phyloP scores from a whole-genome alignment of 2,888 invertebrate species.

The Pterostichus niger region DNA sequence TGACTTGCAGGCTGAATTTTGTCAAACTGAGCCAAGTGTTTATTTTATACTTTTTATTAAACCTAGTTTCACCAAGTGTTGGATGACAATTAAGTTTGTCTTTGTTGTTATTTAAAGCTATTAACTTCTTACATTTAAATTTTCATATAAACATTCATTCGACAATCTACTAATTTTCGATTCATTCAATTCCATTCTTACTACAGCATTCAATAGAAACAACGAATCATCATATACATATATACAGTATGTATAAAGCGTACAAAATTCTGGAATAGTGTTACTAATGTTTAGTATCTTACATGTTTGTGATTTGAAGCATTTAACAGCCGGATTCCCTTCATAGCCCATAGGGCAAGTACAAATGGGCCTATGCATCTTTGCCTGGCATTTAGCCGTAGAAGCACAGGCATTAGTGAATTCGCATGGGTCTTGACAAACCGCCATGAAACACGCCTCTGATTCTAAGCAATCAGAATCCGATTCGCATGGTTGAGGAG shows the following conservation, averaged over 20 bases:
- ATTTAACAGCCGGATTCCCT: slow-evolving; percentile 90
- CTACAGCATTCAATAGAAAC: not conserved
- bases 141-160: too few relatives aligned
- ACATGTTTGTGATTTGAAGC: slow-evolving; percentile 88
- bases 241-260: slow-evolving; percentile 15
- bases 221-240: not conserved
- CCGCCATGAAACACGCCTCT: slow-evolving; percentile 90
- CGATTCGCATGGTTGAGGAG: slow-evolving; percentile 89
- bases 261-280: slow-evolving; percentile 8
- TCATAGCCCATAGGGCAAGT: slow-evolving; percentile 89
- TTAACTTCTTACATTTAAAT: too few relatives aligned
- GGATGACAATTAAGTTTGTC: too few relatives aligned
- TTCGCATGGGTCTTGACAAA: slow-evolving; percentile 91
- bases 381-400: slow-evolving; percentile 88
- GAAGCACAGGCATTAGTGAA: slow-evolving; percentile 88
- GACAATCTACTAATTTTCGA: too few relatives aligned
- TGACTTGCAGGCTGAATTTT: too few relatives aligned
- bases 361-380: slow-evolving; percentile 91
- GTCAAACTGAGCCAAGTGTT: too few relatives aligned
- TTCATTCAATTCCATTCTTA: too few relatives aligned
- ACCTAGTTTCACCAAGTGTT: too few relatives aligned
- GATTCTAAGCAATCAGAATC: slow-evolving; percentile 91
- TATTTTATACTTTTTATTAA: too few relatives aligned
- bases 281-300: slow-evolving; percentile 77
- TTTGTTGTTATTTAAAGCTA: too few relatives aligned